Percentiles rank a stretch among this genome's conserved stretches.
phyloP scores from a whole-genome alignment of 2,113 vertebrate species.

The Phrynosoma platyrhinos region DNA sequence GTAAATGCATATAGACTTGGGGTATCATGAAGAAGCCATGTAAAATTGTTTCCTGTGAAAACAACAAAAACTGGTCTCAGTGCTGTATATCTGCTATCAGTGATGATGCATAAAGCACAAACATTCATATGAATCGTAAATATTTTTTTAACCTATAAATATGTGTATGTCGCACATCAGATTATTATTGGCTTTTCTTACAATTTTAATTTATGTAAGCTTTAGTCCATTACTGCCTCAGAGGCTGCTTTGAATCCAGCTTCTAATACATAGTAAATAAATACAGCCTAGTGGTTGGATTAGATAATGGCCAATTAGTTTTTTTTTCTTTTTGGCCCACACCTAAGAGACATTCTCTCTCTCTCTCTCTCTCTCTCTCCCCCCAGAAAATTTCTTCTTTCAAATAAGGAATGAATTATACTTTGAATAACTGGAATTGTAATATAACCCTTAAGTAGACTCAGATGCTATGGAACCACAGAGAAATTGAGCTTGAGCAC shows the following conservation, averaged over 20 bases:
- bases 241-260: neutral
- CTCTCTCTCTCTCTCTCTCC: neutral
- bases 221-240: neutral
- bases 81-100: slow-evolving; percentile 41
- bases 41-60: slow-evolving; percentile 57
- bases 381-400: neutral
- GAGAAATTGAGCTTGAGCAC: too few species aligned
- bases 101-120: slow-evolving; percentile 44
- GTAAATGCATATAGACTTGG: slow-evolving; percentile 17
- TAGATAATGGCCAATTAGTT: neutral
- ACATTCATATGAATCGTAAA: slow-evolving; percentile 29
- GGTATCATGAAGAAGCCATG: slow-evolving; percentile 34
- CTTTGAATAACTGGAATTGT: neutral
- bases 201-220: slow-evolving; percentile 13
- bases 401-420: neutral
- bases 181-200: slow-evolving; percentile 41
- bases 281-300: neutral
- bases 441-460: neutral
- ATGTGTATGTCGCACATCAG: slow-evolving; percentile 7
- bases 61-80: slow-evolving; percentile 25
- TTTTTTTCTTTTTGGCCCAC: neutral
- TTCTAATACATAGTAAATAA: neutral
- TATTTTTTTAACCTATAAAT: neutral
- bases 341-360: neutral
- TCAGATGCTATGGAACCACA: neutral